Base-by-base conservation (phyloP, 2,888 invertebrate species). In the Idaea dimidiata region DNA sequence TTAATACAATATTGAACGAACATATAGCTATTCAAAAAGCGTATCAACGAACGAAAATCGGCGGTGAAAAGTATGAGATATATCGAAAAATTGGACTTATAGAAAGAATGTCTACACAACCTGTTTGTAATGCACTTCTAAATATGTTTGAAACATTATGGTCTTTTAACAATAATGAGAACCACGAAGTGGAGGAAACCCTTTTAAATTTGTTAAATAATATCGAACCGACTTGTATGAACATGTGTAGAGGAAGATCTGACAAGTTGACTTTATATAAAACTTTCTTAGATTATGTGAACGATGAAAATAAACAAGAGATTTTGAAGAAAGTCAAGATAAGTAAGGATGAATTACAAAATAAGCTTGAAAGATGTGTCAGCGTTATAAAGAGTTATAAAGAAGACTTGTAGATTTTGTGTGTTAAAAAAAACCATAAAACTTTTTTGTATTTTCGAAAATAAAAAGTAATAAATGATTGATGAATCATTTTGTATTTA, bases 11-110 rank as follows among this genome's bases (percentile, higher is more conserved):
- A 59, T 54, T 91, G 1, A 75, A 77, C 17, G 91, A 91, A 62
- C 91, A 91, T 71, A 43, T 87, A 1, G 63, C 65, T 32, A 81
- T 71, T 0, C 78, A 81, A 5, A 78, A 71, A 1, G 72, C 77
- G 16, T 73, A 72, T 1, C 73, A 77, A 10, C 75, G 63, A 10
- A 78, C 62, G 4, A 72, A 72, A 66, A 62, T 71, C 0, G 82
- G 84, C 63, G 67, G 71, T 0, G 80, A 84, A 1, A 79, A 71
- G 6, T 57, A 77, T 1, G 74, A 74, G 43, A 59, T 82, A 16
- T 91, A 91, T 62, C 75, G 83, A 63, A 81, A 78, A 61, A 86
- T 88, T 55, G 91, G 89, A 43, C 75, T 91, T 0, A 67, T 90
- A 0, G 89, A 91, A 66, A 76, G 79, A 8, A 70, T 90, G 71